Evolutionary conservation across 2,113 vertebrate species (phyloP).

Genomic region (Ageneiosus marmoratus): DNA sequence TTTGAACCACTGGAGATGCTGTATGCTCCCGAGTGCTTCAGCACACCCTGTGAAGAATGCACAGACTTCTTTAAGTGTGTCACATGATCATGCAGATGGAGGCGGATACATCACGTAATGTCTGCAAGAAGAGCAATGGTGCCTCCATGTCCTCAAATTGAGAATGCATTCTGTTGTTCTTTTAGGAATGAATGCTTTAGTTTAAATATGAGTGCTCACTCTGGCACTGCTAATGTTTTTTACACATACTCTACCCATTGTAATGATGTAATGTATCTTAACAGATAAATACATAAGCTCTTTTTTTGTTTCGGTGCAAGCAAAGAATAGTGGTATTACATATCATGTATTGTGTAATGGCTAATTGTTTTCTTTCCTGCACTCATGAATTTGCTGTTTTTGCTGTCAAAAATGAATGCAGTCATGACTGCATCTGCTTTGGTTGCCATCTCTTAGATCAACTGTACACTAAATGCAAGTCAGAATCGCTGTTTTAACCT

Average conservation of each 20-base stretch:
- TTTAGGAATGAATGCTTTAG: background rate
- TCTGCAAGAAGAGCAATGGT: background rate
- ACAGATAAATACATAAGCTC: background rate
- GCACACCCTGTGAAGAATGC: slow-evolving; percentile 12
- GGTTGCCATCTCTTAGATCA: background rate
- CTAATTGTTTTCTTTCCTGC: background rate
- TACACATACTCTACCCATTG: background rate
- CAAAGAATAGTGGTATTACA: background rate
- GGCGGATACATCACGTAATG: slow-evolving; percentile 30
- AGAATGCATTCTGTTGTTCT: slow-evolving; percentile 7
- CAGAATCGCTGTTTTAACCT: background rate
- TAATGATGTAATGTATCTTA: background rate
- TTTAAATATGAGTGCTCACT: too few relatives aligned
- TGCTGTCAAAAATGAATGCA: background rate
- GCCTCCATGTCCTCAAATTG: slow-evolving; percentile 14
- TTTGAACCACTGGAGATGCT: slow-evolving; percentile 22
- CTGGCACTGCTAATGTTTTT: background rate
- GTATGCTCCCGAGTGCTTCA: slow-evolving; percentile 15
- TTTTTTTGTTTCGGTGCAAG: background rate
- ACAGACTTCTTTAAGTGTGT: slow-evolving; percentile 19
- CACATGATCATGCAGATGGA: slow-evolving; percentile 34
- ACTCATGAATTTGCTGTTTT: background rate
- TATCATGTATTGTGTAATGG: background rate
- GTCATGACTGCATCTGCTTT: background rate
- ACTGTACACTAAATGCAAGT: background rate